Percentiles rank a stretch among this genome's conserved stretches.
These are phyloP conservation scores for Xenopus petersii DNA, from an alignment of 2,797 vertebrate species.

Conservation along the genomic window DNA sequence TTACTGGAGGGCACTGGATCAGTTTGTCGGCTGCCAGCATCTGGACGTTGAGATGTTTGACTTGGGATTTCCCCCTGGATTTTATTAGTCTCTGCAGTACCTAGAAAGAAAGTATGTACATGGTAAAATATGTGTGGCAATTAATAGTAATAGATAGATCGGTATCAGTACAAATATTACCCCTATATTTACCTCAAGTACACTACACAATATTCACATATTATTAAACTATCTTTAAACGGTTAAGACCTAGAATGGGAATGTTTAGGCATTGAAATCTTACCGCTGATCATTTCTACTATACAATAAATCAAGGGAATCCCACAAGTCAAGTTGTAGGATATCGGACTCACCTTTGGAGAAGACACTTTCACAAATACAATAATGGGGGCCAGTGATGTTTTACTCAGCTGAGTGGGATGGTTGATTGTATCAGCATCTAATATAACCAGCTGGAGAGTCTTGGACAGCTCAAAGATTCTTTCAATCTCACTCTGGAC, in stretches of 20 bases:
- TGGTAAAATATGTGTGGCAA: neutral
- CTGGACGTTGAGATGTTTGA: slow-evolving; percentile 95
- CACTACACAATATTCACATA: no score
- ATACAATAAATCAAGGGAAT: neutral
- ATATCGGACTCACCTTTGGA: slow-evolving; percentile 75
- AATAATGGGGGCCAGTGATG: slow-evolving; percentile 89
- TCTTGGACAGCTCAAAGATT: slow-evolving; percentile 95
- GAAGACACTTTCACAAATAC: slow-evolving; percentile 95
- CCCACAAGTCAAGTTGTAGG: neutral
- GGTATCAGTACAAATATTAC: no score
- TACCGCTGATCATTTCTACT: no score
- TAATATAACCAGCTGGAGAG: slow-evolving; percentile 88
- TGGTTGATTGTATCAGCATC: slow-evolving; percentile 96
- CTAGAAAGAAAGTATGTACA: slow-evolving; percentile 58
- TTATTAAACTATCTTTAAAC: no score
- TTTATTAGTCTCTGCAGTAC: slow-evolving; percentile 92
- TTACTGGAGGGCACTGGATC: slow-evolving; percentile 91
- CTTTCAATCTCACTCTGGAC: slow-evolving; percentile 95
- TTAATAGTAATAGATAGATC: no score
- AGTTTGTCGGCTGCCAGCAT: slow-evolving; percentile 95
- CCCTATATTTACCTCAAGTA: no score
- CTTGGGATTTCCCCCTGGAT: slow-evolving; percentile 92
- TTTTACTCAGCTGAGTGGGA: slow-evolving; percentile 90
- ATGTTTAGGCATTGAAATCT: no score
- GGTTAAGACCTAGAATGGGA: no score